Percentiles rank a stretch among this genome's conserved stretches.
Evolutionary conservation across 2,888 invertebrate species (phyloP).

Genomic region (Saturnia pavonia): DNA sequence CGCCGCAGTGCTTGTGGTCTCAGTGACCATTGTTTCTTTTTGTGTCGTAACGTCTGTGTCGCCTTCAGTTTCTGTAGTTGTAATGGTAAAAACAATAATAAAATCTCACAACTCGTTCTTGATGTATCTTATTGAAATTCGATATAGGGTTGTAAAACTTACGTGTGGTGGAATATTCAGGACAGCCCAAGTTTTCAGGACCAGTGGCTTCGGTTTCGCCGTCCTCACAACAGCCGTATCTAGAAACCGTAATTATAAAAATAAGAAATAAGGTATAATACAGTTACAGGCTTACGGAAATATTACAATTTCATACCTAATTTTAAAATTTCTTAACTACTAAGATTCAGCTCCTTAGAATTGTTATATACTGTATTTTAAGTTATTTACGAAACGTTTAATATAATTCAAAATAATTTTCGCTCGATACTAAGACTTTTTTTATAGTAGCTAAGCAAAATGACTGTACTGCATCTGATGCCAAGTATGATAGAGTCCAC

Average conservation of each 20-base stretch:
- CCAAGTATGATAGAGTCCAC: too few relatives aligned
- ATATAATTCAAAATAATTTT: too few relatives aligned
- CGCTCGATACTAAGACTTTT: too few relatives aligned
- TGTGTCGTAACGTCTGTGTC: constrained; percentile 12
- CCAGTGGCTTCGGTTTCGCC: constrained; percentile 85
- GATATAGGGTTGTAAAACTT: constrained; percentile 26
- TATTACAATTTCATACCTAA: background rate
- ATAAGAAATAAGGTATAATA: background rate
- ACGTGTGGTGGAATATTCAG: constrained; percentile 53
- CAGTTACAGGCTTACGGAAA: background rate
- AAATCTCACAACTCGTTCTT: background rate
- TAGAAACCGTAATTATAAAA: constrained; percentile 28
- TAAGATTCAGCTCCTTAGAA: too few relatives aligned
- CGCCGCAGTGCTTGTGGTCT: constrained; percentile 28
- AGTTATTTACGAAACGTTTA: too few relatives aligned
- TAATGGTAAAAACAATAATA: background rate
- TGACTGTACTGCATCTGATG: too few relatives aligned
- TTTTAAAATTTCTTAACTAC: too few relatives aligned
- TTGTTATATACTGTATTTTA: too few relatives aligned
- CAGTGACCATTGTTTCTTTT: constrained; percentile 25
- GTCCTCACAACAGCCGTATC: constrained; percentile 88
- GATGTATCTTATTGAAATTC: background rate
- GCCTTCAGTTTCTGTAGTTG: background rate
- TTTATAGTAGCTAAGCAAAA: too few relatives aligned
- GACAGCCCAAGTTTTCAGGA: constrained; percentile 78